Evolutionary conservation across 2,888 invertebrate genomes (phyloP).

Genomic region (Tenthredo amoena): DNA sequence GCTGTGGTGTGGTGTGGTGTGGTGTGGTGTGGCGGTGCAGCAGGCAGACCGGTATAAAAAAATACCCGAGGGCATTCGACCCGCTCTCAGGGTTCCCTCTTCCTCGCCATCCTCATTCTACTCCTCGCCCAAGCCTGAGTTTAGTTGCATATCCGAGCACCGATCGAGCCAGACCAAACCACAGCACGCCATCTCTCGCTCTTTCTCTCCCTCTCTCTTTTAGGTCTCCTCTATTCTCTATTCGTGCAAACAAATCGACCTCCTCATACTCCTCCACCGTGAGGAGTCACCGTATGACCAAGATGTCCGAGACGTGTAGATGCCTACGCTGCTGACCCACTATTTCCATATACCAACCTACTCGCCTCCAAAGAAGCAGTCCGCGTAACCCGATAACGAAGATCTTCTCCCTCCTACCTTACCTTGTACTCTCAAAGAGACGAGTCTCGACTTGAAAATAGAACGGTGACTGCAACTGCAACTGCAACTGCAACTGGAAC

Average conservation of each 20-base stretch:
- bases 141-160: slow-evolving; percentile 41
- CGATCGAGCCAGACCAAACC: slow-evolving; percentile 35
- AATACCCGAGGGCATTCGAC: slow-evolving; percentile 52
- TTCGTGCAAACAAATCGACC: slow-evolving; percentile 19
- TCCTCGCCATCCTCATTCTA: slow-evolving; percentile 32
- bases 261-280: neutral
- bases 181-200: slow-evolving; percentile 49
- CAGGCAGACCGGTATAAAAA: slow-evolving; percentile 47
- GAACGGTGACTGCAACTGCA: slow-evolving; percentile 33
- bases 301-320: slow-evolving; percentile 5
- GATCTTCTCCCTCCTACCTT: neutral
- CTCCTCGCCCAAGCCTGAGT: slow-evolving; percentile 10
- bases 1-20: slow-evolving; percentile 18
- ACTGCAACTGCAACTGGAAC: slow-evolving; percentile 24
- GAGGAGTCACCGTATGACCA: slow-evolving; percentile 25
- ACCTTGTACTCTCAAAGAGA: slow-evolving; percentile 3
- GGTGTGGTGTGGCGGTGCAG: slow-evolving; percentile 55
- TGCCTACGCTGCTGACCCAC: slow-evolving; percentile 47
- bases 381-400: slow-evolving; percentile 49
- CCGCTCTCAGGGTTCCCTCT: slow-evolving; percentile 51
- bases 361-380: neutral
- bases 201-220: slow-evolving; percentile 50
- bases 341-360: slow-evolving; percentile 37
- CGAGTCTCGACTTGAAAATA: slow-evolving; percentile 31
- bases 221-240: slow-evolving; percentile 34